phyloP scores from a whole-genome alignment of 2,888 invertebrate species.

The Protonemura montana region DNA sequence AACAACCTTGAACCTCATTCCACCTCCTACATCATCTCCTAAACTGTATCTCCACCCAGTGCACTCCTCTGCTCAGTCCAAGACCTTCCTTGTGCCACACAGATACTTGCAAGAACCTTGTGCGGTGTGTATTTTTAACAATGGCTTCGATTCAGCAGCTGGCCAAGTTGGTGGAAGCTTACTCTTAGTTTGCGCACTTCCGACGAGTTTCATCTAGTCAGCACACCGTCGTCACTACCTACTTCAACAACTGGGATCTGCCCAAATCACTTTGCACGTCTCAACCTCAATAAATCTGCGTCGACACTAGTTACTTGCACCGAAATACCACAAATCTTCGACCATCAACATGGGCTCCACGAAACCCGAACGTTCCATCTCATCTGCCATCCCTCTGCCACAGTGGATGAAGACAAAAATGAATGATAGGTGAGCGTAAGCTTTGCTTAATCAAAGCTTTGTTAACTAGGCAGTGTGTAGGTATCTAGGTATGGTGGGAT shows the following conservation, averaged over 20 bases:
- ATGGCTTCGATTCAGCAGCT: conserved; percentile 54
- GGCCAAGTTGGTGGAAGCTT: conserved; percentile 45
- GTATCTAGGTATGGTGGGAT: no score
- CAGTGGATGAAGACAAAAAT: conserved; percentile 79
- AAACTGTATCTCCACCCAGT: background rate
- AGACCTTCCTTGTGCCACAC: background rate
- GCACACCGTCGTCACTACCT: background rate
- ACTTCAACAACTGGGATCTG: conserved; percentile 25
- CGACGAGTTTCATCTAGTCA: conserved; percentile 42
- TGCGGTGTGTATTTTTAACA: background rate
- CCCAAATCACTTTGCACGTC: background rate
- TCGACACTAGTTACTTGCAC: background rate
- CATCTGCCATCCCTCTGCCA: conserved; percentile 71
- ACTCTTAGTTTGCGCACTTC: conserved; percentile 45
- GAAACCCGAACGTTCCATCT: conserved; percentile 64
- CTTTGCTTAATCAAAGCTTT: conserved; percentile 1
- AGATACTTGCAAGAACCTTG: background rate
- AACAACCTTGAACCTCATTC: background rate
- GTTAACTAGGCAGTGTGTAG: background rate
- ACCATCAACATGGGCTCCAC: conserved; percentile 54
- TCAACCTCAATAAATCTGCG: background rate
- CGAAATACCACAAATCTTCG: background rate
- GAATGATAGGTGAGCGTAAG: conserved; percentile 62
- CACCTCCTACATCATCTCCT: background rate
- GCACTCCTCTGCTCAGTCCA: background rate